Evolutionary conservation across 2,888 invertebrate species (phyloP).

Genomic region (Epistrophe grossulariae): DNA sequence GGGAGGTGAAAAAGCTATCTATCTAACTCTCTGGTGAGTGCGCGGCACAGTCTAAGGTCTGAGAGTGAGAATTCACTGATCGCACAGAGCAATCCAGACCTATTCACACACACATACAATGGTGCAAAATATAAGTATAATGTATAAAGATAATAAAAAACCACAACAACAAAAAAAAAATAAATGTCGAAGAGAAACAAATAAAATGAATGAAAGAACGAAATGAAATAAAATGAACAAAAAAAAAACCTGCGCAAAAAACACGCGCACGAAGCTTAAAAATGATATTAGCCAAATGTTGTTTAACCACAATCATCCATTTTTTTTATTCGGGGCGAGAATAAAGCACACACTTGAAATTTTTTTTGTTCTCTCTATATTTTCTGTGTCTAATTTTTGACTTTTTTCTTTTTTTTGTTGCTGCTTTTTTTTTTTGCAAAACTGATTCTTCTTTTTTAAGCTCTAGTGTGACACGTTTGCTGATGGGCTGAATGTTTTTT

Average conservation of each 20-base stretch:
- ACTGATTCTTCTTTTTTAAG: slow-evolving; percentile 60
- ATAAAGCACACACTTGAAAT: slow-evolving; percentile 69
- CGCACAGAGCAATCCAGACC: slow-evolving; percentile 34
- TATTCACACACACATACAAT: slow-evolving; percentile 63
- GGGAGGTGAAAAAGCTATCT: slow-evolving; percentile 74
- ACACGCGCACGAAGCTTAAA: slow-evolving; percentile 74
- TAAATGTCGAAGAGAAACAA: slow-evolving; percentile 54
- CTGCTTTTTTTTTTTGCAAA: slow-evolving; percentile 28
- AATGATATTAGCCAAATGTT: slow-evolving; percentile 74
- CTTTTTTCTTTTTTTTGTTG: background rate
- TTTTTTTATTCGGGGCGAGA: slow-evolving; percentile 37
- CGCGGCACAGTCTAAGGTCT: slow-evolving; percentile 10
- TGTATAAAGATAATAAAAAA: slow-evolving; percentile 38
- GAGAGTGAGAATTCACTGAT: slow-evolving; percentile 60
- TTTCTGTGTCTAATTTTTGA: slow-evolving; percentile 26
- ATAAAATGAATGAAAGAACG: slow-evolving; percentile 46
- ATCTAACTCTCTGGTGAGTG: slow-evolving; percentile 52
- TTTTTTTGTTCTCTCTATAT: slow-evolving; percentile 6
- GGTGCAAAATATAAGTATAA: slow-evolving; percentile 51
- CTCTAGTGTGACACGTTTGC: slow-evolving; percentile 65
- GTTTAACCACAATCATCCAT: slow-evolving; percentile 72
- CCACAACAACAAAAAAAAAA: slow-evolving; percentile 18
- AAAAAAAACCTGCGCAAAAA: slow-evolving; percentile 60
- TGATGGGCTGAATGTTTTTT: slow-evolving; percentile 23
- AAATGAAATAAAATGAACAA: slow-evolving; percentile 34